Base-by-base conservation (phyloP, 2,797 vertebrate species). In the Epinephelus awoara region DNA sequence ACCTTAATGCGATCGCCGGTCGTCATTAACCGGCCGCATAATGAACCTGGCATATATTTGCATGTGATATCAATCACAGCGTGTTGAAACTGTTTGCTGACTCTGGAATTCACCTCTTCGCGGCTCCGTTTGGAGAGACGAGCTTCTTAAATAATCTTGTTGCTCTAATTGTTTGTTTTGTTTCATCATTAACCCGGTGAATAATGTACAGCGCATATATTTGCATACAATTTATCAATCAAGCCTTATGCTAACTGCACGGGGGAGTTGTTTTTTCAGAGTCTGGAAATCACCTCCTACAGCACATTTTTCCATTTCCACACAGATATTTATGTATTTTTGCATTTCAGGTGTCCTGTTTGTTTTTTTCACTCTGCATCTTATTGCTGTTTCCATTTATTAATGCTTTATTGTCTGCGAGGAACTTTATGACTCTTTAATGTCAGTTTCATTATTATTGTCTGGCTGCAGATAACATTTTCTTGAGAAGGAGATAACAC, bases 141-240 rank as follows among this genome's bases (percentile, higher is more conserved):
- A 61, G 49, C 19, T 59, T 72, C 59, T 73, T 7, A 56, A 72
- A 49, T 25, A 57, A 59, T 56, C 14, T 1, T 21, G 19, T 68
- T 58, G 50, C 65, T 52, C 8, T 82, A 78, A 83, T 77, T 73
- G 49, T 82, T 82, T 87, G 34, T 65, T 85, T 67, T 75, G 71
- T 79, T 83, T 66, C 66, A 40, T 69, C 59, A 67, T 81, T 70
- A 83, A 86, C 34, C 57, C 1, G 8, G 40, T 57, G 56, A 63
- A 75, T 79, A 72, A 69, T 61, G 40, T 73, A 67, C 55, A 15
- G 13, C 51, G 68, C 61, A 74, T 67, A 59, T 19, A 80, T 88
- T 85, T 66, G 59, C 70, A 77, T 64, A 9, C 18, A 52, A 64
- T 85, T 63, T 52, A 71, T 82, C 57, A 68, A 82, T 86, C 84